These are phyloP conservation scores for Drosophila carrolli DNA, from an alignment of 1,140 invertebrate genomes.

Conservation along the genomic window DNA sequence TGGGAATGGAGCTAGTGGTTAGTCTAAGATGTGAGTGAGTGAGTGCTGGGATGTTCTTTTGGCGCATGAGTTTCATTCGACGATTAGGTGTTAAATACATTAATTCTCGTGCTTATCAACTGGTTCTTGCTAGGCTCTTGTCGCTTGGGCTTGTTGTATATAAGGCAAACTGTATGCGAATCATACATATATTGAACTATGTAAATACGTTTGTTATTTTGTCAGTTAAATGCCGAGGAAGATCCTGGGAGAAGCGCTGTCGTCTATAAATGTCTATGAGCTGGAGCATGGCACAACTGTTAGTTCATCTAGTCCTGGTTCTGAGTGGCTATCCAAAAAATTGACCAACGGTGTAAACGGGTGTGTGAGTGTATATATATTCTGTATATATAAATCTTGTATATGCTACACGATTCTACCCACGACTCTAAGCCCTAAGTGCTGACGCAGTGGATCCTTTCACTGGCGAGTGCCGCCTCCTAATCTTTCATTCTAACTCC, in stretches of 20 bases:
- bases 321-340: conserved; percentile 39
- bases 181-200: conserved; percentile 79
- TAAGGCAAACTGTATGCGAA: conserved; percentile 81
- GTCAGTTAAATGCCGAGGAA: conserved; percentile 61
- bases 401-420: conserved; percentile 65
- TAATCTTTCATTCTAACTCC: conserved; percentile 8
- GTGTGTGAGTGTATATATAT: conserved; percentile 48
- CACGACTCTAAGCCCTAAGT: conserved; percentile 58
- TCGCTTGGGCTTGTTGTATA: conserved; percentile 65
- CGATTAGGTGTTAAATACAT: conserved; percentile 53
- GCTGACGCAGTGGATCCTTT: conserved; percentile 6
- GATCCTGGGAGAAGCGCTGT: conserved; percentile 46
- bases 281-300: conserved; percentile 57
- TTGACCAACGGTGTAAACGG: conserved; percentile 36
- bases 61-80: conserved; percentile 56
- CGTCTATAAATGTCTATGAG: conserved; percentile 28
- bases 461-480: conserved; percentile 33
- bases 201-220: conserved; percentile 68
- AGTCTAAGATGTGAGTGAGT: conserved; percentile 18
- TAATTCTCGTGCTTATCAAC: conserved; percentile 18
- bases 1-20: conserved; percentile 23
- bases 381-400: conserved; percentile 72
- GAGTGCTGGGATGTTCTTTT: conserved; percentile 41
- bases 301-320: conserved; percentile 11
- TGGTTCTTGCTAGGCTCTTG: conserved; percentile 26